Evolutionary conservation across 2,888 invertebrate genomes (phyloP).

Genomic region (Sceliomorpha sp.): DNA sequence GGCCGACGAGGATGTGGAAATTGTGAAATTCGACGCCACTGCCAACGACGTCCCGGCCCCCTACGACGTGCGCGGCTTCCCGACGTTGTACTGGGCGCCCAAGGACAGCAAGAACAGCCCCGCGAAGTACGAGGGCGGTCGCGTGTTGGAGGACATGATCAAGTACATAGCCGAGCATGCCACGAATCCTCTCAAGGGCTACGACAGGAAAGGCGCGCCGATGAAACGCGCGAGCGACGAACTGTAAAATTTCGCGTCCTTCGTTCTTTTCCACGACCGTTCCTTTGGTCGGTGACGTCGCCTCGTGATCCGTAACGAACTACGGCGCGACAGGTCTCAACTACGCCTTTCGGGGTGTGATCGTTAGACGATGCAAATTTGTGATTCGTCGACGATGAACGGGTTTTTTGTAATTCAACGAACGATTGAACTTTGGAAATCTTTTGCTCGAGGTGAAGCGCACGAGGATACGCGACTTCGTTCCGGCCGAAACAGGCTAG

Average conservation of each 20-base stretch:
- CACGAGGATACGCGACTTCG: constrained; percentile 18
- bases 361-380: no score
- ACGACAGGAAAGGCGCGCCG: constrained; percentile 90
- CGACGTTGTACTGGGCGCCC: constrained; percentile 97
- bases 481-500: constrained; percentile 41
- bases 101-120: constrained; percentile 90
- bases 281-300: no score
- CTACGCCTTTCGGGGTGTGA: no score
- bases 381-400: no score
- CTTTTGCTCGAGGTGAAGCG: constrained; percentile 1
- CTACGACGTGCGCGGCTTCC: constrained; percentile 98
- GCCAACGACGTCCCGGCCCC: constrained; percentile 97
- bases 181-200: constrained; percentile 92
- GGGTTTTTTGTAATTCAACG: not conserved
- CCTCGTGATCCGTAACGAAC: no score
- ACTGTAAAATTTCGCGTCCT: constrained; percentile 80
- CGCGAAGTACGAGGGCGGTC: constrained; percentile 94
- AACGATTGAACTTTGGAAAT: constrained; percentile 6
- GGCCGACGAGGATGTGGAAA: constrained; percentile 91
- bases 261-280: constrained; percentile 6
- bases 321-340: no score
- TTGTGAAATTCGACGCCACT: constrained; percentile 99
- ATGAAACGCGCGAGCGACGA: constrained; percentile 82
- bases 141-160: constrained; percentile 95
- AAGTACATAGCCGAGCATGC: constrained; percentile 96